Evolutionary conservation across 2,113 vertebrate species (phyloP).

Genomic region (Limanda limanda): DNA sequence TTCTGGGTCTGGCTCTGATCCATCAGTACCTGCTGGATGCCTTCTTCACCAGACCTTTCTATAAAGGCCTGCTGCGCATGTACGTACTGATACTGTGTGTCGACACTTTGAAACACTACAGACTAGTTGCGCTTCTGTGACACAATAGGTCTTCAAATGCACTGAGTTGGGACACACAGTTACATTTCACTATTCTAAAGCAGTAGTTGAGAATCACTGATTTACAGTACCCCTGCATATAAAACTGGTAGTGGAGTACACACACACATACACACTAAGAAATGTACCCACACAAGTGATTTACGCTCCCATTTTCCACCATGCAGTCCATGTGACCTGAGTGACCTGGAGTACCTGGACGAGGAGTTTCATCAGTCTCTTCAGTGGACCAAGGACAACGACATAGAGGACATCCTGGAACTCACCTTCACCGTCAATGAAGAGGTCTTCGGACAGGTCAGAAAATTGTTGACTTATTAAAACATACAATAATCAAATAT

Average conservation of each 20-base stretch:
- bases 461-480: constrained; percentile 12
- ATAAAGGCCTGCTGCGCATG: constrained; percentile 90
- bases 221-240: too few relatives aligned
- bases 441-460: constrained; percentile 94
- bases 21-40: constrained; percentile 95
- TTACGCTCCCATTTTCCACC: background rate
- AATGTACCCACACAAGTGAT: background rate
- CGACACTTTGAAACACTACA: background rate
- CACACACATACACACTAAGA: background rate
- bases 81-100: background rate
- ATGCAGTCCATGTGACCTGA: constrained; percentile 90
- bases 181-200: too few relatives aligned
- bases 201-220: too few relatives aligned
- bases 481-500: too few relatives aligned
- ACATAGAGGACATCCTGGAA: constrained; percentile 93
- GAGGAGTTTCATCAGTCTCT: constrained; percentile 95
- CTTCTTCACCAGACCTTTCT: constrained; percentile 94
- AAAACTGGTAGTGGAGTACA: too few relatives aligned
- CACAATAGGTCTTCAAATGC: too few relatives aligned
- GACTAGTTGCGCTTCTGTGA: too few relatives aligned
- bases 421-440: constrained; percentile 95
- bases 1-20: constrained; percentile 92
- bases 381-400: constrained; percentile 96
- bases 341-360: constrained; percentile 93
- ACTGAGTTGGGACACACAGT: too few relatives aligned